Evolutionary conservation across 2,113 vertebrate genomes (phyloP), one percentile per base, ranked within the genome.

Genomic region (Zosterops borbonicus): DNA sequence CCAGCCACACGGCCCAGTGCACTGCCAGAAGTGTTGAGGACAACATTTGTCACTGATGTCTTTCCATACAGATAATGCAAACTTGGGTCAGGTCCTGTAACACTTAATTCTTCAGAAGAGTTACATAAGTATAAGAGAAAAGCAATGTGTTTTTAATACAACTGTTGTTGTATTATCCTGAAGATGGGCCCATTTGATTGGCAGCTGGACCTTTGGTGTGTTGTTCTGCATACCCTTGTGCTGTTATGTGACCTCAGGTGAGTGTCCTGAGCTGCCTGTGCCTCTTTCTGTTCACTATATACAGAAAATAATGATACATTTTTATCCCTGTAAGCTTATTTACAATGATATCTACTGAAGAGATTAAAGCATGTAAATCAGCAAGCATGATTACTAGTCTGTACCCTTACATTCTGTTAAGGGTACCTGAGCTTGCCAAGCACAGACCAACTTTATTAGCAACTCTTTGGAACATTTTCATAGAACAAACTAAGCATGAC

Each of bases 1-100:
- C 0, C 1, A 86, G 46, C 29, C 2, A 1, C 4, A 27, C 42
- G 82, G 50, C 31, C 63, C 9, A 3, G 22, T 4, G 27, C 25
- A 24, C 29, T 41, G 74, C 42, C 74, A 79, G 23, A 94, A 69
- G 20, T 29, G 22, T 3, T 37, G 58, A 79, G 42, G 56, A 78
- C 16, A 39, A 41, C 20, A 15, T 58, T 96, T 50, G 17, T 10
- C n/a, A 59, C 33, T 55, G 33, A 67, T 55, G 28, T 41, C 19
- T 37, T 84, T 56, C 53, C 62, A 42, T 4, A 28, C 9, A 65
- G 42, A 53, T 9, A 83, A 55, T 15, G 22, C 16, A 85, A 44
- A 22, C 12, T 19, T 68, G 29, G 21, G 8, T 59, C 29, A 31
- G 6, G 31, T 69, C 18, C 49, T 53, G 15, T 42, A 33, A 41